phyloP scores from a whole-genome alignment of 2,797 vertebrate species.

The Xyrichtys novacula region DNA sequence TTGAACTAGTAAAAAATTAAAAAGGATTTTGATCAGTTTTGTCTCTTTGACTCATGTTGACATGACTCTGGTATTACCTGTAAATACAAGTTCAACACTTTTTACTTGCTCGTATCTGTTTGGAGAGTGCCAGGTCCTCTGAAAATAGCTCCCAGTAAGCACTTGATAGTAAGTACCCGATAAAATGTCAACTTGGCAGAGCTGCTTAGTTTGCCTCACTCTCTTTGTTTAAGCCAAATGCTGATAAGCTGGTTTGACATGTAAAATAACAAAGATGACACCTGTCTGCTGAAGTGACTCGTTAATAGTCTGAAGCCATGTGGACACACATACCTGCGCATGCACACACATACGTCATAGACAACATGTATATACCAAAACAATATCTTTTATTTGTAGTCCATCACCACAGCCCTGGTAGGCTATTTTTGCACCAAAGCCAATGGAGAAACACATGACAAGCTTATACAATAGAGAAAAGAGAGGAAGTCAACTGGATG shows the following conservation, averaged over 20 bases:
- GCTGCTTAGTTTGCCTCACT: conserved; percentile 17
- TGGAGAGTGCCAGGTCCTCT: conserved; percentile 53
- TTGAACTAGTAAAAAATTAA: conserved; percentile 51
- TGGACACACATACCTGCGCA: conserved; percentile 1
- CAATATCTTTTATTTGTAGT: conserved; percentile 99
- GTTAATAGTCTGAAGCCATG: conserved; percentile 24
- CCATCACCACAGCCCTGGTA: conserved; percentile 98
- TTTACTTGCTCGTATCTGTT: conserved; percentile 37
- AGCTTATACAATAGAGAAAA: conserved; percentile 92
- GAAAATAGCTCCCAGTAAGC: conserved; percentile 34
- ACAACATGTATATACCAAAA: conserved; percentile 86
- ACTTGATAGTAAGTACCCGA: conserved; percentile 17
- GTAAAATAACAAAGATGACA: conserved; percentile 52
- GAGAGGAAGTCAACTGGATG: conserved; percentile 84
- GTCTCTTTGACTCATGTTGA: background rate
- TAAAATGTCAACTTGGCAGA: conserved; percentile 41
- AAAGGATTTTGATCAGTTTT: conserved; percentile 44
- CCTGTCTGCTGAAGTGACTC: conserved; percentile 29
- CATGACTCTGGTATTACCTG: background rate
- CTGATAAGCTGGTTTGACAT: conserved; percentile 43
- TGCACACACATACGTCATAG: conserved; percentile 67
- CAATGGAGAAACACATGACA: conserved; percentile 99
- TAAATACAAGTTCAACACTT: conserved; percentile 15
- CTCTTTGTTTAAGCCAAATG: conserved; percentile 34
- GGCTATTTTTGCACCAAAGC: conserved; percentile 99